These are phyloP conservation scores for Sminthurides bifidus DNA, from an alignment of 1,140 invertebrate genomes.

Conservation along the genomic window DNA sequence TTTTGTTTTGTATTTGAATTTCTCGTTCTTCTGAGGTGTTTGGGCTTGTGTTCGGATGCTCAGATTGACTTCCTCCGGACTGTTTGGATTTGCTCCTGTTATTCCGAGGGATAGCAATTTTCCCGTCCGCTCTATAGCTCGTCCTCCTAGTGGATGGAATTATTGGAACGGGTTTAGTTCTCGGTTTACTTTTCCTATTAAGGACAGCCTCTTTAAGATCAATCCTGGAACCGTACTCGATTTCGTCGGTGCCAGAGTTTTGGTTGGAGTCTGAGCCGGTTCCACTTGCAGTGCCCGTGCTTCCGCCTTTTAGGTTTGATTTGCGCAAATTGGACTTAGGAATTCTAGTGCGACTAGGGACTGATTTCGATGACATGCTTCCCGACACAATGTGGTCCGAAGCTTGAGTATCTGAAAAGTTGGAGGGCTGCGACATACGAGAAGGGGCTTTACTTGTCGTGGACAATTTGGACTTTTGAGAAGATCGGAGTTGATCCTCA, in stretches of 20 bases:
- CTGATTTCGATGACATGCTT: no score
- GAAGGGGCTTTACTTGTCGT: no score
- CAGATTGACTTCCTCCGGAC: neutral
- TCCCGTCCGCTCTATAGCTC: neutral
- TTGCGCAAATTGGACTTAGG: no score
- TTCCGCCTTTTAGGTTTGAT: no score
- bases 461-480: no score
- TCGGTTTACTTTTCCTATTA: conserved; percentile 2
- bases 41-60: neutral
- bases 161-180: neutral
- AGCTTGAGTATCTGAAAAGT: no score
- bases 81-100: neutral
- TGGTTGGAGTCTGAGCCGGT: no score
- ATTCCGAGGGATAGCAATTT: neutral
- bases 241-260: conserved; percentile 2
- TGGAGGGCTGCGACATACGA: no score
- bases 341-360: no score
- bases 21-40: conserved; percentile 3
- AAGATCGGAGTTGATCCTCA: no score
- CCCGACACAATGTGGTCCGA: no score
- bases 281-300: no score
- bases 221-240: neutral
- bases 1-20: conserved; percentile 4
- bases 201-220: neutral
- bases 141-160: neutral